Base-by-base conservation (phyloP, 1,140 invertebrate species). In the Scaptomyza graminum region DNA sequence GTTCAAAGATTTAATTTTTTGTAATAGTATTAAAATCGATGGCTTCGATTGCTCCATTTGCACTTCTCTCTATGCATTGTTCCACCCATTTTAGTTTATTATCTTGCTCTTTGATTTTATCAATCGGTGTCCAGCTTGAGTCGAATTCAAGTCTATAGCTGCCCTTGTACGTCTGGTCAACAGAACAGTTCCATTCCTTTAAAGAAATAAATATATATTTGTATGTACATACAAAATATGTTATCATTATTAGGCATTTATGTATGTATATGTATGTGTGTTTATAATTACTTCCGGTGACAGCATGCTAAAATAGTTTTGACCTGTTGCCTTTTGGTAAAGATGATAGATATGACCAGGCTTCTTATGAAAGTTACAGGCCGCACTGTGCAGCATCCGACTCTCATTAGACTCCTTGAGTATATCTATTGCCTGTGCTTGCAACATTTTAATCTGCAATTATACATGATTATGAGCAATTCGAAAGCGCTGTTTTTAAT, bases 341-440 rank as follows among this genome's bases (percentile, higher is more conserved):
- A 96, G 91, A 90, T 96, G 95, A 91, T 96, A 96, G 46, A 94
- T 92, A 12, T 94, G 92, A 1, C 95, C 95, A 41, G 95, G 94
- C 55, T 94, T 94, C 91, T 96, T 96, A 1, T 94, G 91, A 77
- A 96, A 94, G 90, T 96, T 96, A 83, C 95, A 96, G 2, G 95
- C 93, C 1, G 94, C 93, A 77, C 94, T 93, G 80, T 96, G 94
- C 37, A 96, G 80, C 39, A 93, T 90, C 16, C 89, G 87, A 77
- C 94, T 93, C 57, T 93, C 83, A 82, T 94, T 93, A 0, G 95
- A 94, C 74, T 96, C 94, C 60, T 93, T 82, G 5, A 96, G 81
- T 50, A 96, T 94, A 60, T 92, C 91, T 81, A 93, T 92, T 0
- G 95, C 95, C 80, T 95, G 95, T 43, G 94, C 92, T 81, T 95